Evolutionary conservation across 2,797 vertebrate species (phyloP).

Genomic region (Sebastes vulpes): DNA sequence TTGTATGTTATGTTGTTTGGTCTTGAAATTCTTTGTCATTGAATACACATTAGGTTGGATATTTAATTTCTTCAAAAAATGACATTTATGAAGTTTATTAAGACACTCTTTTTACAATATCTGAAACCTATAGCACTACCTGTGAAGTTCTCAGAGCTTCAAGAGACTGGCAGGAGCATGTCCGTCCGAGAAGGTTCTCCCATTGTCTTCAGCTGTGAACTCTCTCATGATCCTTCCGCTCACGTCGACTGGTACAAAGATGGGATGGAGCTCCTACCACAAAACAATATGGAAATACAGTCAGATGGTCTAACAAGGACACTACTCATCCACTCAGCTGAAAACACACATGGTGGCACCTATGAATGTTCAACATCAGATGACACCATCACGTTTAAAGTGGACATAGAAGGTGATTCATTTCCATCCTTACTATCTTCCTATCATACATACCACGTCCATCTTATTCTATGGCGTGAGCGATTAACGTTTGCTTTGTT

Average conservation of each 20-base stretch:
- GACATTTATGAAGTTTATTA: slow-evolving; percentile 21
- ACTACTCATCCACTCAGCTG: slow-evolving; percentile 85
- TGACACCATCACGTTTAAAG: slow-evolving; percentile 87
- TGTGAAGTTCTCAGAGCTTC: slow-evolving; percentile 80
- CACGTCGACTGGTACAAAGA: slow-evolving; percentile 90
- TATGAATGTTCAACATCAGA: slow-evolving; percentile 87
- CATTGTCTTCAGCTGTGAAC: slow-evolving; percentile 88
- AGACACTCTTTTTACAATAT: slow-evolving; percentile 67
- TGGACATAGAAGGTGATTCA: slow-evolving; percentile 92
- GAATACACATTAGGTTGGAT: background rate
- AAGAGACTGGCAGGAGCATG: slow-evolving; percentile 77
- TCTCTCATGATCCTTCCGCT: slow-evolving; percentile 83
- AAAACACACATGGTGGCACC: slow-evolving; percentile 84
- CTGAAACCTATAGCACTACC: slow-evolving; percentile 77
- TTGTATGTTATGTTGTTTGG: slow-evolving; percentile 30
- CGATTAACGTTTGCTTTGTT: background rate
- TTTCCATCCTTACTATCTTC: slow-evolving; percentile 29
- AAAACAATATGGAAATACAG: slow-evolving; percentile 84
- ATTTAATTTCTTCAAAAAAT: slow-evolving; percentile 4
- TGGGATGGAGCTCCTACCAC: slow-evolving; percentile 80
- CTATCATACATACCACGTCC: background rate
- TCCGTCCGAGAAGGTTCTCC: slow-evolving; percentile 81
- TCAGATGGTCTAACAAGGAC: slow-evolving; percentile 84
- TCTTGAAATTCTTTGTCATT: slow-evolving; percentile 52
- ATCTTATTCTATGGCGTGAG: slow-evolving; percentile 31